These are phyloP conservation scores for Bradypodion ventrale DNA, from an alignment of 2,797 vertebrate species.

Conservation along the genomic window DNA sequence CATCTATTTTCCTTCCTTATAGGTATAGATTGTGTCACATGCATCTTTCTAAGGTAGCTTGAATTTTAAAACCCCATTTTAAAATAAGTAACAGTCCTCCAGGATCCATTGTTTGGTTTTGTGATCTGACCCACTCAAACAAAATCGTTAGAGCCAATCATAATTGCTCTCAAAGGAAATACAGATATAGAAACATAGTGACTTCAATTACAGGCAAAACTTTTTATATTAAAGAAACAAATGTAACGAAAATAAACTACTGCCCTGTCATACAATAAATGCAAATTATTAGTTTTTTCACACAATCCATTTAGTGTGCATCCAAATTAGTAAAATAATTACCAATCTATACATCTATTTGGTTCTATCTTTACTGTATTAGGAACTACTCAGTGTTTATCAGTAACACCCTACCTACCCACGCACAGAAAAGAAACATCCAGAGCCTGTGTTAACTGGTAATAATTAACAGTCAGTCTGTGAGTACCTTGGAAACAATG, in stretches of 20 bases:
- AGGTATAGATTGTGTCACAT: background rate
- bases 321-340: conserved; percentile 4
- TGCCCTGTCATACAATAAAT: conserved; percentile 12
- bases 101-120: conserved; percentile 18
- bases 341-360: background rate
- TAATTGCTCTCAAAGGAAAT: conserved; percentile 45
- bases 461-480: no score
- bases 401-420: background rate
- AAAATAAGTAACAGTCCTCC: background rate
- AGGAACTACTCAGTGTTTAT: background rate
- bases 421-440: background rate
- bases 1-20: no score
- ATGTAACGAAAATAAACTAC: conserved; percentile 10
- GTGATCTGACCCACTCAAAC: conserved; percentile 41
- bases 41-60: conserved; percentile 36
- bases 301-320: conserved; percentile 1
- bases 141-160: conserved; percentile 12
- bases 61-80: background rate
- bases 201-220: conserved; percentile 18
- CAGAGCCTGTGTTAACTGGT: no score
- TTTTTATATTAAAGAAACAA: conserved; percentile 18
- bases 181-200: conserved; percentile 40
- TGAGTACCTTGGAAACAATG: no score
- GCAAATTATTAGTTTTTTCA: conserved; percentile 23
- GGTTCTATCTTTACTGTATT: background rate